Evolutionary conservation across 2,888 invertebrate genomes (phyloP), one percentile per base, ranked within the genome.

Genomic region (Platerodrilus igneus): DNA sequence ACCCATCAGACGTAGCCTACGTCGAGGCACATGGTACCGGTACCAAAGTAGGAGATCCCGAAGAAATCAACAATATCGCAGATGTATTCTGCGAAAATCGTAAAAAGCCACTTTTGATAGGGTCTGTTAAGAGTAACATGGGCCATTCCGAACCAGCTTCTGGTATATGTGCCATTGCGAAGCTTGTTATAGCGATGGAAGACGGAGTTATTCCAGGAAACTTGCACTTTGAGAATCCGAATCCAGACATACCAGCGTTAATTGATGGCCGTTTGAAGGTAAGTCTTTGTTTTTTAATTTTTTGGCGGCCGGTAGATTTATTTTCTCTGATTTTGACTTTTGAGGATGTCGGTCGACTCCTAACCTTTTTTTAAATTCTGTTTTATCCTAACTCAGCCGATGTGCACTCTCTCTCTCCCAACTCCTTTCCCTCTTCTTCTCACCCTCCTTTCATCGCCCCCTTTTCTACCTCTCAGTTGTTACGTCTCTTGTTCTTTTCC

Each of bases 21-120:
- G 86, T 99, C 2, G 99, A 99, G 70, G 94, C 96, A 33, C 99
- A 99, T 69, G 97, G 97, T 37, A 99, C 97, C 11, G 99, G 97
- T 41, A 99, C 97, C 6, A 95, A 95, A 75, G 84, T 79, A 48
- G 95, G 97, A n/a, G 99, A 99, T 72, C 96, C 96, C 1, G 91
- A 96, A 65, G 99, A 99, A 72, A 83, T 94, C 2, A 94, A 95
- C 66, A 86, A 94, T 0, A 92, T 99, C 52, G 86, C 88, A 0
- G 89, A 92, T 48, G 77, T 91, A 44, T 93, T 94, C 72, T 94
- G 93, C 70, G 81, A 83, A 63, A 82, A 81, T 47, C 79, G 93
- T 28, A 73, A 76, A 41, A 69, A 70, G 17, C 93, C 96, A 4
- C 74, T 99, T 27, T 69, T 95, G 25, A 81, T 99, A 58, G 97